A percentile compares a stretch with the other conserved stretches of the same genome.
phyloP scores from a whole-genome alignment of 2,888 invertebrate genomes.

The Chrysotoxum bicinctum region DNA sequence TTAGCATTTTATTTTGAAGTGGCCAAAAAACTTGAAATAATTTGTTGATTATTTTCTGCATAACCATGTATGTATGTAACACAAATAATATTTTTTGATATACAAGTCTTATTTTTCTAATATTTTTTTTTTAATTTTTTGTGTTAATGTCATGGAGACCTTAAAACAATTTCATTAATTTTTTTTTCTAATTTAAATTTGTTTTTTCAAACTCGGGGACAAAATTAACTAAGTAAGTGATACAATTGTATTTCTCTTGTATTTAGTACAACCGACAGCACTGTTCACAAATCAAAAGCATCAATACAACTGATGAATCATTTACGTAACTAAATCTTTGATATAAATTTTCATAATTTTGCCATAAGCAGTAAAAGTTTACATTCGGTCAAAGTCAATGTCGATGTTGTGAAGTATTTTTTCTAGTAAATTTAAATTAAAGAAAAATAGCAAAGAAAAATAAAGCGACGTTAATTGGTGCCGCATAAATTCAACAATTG shows the following conservation, averaged over 20 bases:
- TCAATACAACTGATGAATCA: neutral
- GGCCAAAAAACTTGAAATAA: too few species aligned
- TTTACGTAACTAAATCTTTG: neutral
- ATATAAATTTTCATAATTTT: neutral
- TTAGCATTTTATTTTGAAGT: too few species aligned
- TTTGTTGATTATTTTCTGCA: too few species aligned
- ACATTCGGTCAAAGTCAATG: slow-evolving; percentile 61
- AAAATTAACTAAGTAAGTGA: too few species aligned
- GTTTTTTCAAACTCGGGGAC: too few species aligned
- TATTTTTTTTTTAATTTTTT: too few species aligned
- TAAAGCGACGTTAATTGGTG: neutral
- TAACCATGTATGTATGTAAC: too few species aligned
- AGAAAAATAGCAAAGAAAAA: neutral
- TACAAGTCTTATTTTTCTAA: too few species aligned
- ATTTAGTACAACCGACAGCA: neutral
- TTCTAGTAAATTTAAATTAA: neutral
- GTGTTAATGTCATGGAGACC: too few species aligned
- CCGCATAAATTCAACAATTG: slow-evolving; percentile 8
- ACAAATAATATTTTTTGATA: too few species aligned
- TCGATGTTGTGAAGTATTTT: slow-evolving; percentile 1
- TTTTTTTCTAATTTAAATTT: too few species aligned
- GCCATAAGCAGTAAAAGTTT: slow-evolving; percentile 30
- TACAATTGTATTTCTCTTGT: neutral
- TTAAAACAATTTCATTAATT: too few species aligned
- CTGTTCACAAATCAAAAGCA: neutral